Conservation (phyloP, 2,113 vertebrate genomes). For the Gobiocypris rarus region DNA sequence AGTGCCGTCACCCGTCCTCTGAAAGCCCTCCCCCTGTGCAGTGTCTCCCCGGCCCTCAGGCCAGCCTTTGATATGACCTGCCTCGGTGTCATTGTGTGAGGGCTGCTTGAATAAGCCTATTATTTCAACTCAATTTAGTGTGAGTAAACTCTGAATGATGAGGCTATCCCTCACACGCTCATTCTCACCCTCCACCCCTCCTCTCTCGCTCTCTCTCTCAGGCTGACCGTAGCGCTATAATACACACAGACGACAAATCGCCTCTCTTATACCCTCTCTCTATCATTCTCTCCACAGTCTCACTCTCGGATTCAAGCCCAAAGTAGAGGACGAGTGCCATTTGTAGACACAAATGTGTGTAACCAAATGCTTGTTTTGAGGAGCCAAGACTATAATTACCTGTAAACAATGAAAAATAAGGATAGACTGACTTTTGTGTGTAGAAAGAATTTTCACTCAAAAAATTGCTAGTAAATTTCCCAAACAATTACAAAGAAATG, state of each 20-base stretch:
- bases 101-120: conserved; percentile 75
- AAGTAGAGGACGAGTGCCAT: conserved; percentile 73
- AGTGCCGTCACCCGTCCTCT: conserved; percentile 69
- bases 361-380: conserved; percentile 59
- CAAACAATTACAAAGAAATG: background rate
- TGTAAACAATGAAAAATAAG: background rate
- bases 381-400: background rate
- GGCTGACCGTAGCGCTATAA: conserved; percentile 70
- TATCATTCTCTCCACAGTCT: conserved; percentile 71
- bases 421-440: background rate
- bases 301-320: conserved; percentile 74
- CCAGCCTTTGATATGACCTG: conserved; percentile 74
- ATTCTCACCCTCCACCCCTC: conserved; percentile 46
- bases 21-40: conserved; percentile 64
- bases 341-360: conserved; percentile 71
- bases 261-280: conserved; percentile 65
- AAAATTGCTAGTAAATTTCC: background rate
- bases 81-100: conserved; percentile 47
- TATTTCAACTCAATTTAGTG: conserved; percentile 85
- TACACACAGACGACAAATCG: conserved; percentile 77
- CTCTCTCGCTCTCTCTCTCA: conserved; percentile 40
- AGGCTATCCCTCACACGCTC: conserved; percentile 52
- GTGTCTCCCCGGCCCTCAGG: conserved; percentile 67
- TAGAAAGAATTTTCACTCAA: background rate
- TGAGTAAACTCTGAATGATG: conserved; percentile 83